Evolutionary conservation across 2,888 invertebrate species (phyloP), one percentile per base, ranked within the genome.

Genomic region (Oligia strigilis): DNA sequence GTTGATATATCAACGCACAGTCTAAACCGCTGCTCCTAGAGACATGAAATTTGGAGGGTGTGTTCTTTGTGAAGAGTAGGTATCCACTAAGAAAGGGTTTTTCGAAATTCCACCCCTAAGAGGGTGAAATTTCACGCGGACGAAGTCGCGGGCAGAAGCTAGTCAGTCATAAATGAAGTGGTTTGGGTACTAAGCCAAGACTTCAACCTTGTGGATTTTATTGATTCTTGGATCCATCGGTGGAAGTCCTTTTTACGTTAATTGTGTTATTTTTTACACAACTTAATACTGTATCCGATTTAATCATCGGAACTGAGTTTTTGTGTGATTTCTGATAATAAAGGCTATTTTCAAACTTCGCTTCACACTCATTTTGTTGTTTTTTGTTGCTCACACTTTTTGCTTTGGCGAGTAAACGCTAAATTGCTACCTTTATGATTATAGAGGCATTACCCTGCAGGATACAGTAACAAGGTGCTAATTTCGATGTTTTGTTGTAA

Each of bases 341-440:
- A 80, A 77, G 43, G 36, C 70, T 71, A 74, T 78, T 77, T 81
- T 79, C 29, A 52, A 73, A 83, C 64, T 70, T 80, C n/a, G 69
- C 58, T 80, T 82, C 75, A 73, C 76, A 81, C 79, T 67, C 14
- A 60, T 87, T 75, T 84, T 23, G 58, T 76, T 49, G n/a, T 88
- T 90, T 90, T 89, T 84, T 89, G 83, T 80, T 89, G 86, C 87
- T 87, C 89, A 74, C 79, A 76, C 66, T 89, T 89, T 89, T 89
- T 89, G 78, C 80, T 75, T 84, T 90, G 85, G 89, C 90, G 89
- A 87, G 91, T 91, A 92, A 91, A 91, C 87, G 91, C 84, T 89
- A 94, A 93, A 94, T 94, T 93, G 93, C 93, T 93, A 93, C 94
- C 93, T 92, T 91, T 90, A 88, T 89, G 90, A 91, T 92, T 89